Evolutionary conservation across 2,797 vertebrate genomes (phyloP).

Genomic region (Naso thynnoides): DNA sequence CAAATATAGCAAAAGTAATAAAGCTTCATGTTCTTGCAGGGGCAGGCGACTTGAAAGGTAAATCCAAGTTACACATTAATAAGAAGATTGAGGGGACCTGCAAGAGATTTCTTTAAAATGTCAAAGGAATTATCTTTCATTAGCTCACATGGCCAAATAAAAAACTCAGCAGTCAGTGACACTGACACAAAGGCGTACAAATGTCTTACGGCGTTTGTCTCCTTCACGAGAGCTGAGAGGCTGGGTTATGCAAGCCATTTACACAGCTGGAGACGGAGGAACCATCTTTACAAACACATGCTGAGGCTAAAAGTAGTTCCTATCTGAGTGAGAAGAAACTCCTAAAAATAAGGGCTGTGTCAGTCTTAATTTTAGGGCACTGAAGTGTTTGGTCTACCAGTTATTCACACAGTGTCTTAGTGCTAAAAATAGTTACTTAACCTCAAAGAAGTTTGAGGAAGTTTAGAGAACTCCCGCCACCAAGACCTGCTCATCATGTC

Average conservation of each 20-base stretch:
- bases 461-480: too few relatives aligned
- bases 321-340: background rate
- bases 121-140: slow-evolving; percentile 22
- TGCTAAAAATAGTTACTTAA: too few relatives aligned
- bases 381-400: too few relatives aligned
- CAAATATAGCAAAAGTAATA: background rate
- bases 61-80: slow-evolving; percentile 29
- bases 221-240: slow-evolving; percentile 30
- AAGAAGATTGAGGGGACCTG: slow-evolving; percentile 15
- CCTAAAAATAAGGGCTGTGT: background rate
- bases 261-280: slow-evolving; percentile 47
- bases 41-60: slow-evolving; percentile 7
- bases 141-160: slow-evolving; percentile 9
- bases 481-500: background rate
- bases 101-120: slow-evolving; percentile 23
- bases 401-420: too few relatives aligned
- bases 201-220: slow-evolving; percentile 41
- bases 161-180: slow-evolving; percentile 33
- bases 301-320: background rate
- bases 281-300: background rate
- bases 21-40: background rate
- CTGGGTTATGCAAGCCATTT: slow-evolving; percentile 39
- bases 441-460: too few relatives aligned
- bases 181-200: slow-evolving; percentile 33
- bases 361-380: background rate